Conservation (phyloP, 1,140 invertebrate species). For the Meloidogyne exigua region DNA sequence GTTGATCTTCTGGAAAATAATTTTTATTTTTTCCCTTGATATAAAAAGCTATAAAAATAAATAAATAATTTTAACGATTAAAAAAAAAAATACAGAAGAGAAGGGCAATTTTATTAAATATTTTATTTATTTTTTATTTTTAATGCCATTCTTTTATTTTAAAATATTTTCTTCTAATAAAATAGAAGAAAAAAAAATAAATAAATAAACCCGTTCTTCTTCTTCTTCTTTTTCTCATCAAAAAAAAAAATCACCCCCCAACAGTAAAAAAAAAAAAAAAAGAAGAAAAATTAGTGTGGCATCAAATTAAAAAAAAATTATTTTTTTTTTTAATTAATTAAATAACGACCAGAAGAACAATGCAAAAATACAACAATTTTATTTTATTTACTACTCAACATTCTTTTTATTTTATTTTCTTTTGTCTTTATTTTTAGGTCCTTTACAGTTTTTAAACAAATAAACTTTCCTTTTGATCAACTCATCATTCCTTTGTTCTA, state of each 20-base stretch:
- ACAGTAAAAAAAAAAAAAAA: too few species aligned
- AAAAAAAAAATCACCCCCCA: not conserved
- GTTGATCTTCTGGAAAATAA: too few species aligned
- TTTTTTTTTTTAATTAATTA: too few species aligned
- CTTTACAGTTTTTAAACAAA: too few species aligned
- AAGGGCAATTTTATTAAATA: slow-evolving; percentile 2
- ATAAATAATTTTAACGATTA: not conserved
- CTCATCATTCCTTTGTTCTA: not conserved
- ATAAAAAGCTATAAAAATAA: not conserved
- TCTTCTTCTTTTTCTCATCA: not conserved
- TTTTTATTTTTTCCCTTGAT: too few species aligned
- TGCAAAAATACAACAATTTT: too few species aligned
- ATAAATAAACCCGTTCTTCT: not conserved
- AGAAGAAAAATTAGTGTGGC: not conserved
- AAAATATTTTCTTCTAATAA: not conserved
- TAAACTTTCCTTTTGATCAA: not conserved
- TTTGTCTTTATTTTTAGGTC: too few species aligned
- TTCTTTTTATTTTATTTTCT: too few species aligned
- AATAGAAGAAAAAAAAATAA: not conserved
- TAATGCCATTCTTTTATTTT: not conserved
- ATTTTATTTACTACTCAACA: too few species aligned
- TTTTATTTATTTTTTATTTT: too few species aligned
- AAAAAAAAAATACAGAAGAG: not conserved
- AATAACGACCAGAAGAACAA: too few species aligned
- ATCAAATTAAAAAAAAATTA: not conserved